phyloP scores from a whole-genome alignment of 2,888 invertebrate genomes.

The Selenia dentaria region DNA sequence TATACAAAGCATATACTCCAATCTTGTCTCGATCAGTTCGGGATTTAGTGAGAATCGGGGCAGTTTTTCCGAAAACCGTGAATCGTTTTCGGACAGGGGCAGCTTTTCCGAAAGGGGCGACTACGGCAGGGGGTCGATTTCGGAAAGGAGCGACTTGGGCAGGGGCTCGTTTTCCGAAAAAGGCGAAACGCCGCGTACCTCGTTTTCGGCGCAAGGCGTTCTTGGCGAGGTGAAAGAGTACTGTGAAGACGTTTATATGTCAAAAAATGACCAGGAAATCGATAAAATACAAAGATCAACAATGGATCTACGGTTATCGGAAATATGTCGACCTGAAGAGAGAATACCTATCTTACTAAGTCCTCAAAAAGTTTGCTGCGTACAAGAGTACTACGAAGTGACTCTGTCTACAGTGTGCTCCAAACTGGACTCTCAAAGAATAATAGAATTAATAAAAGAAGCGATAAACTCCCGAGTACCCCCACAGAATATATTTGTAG shows the following conservation, averaged over 20 bases:
- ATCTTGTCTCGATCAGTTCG: slow-evolving; percentile 84
- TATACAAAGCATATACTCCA: slow-evolving; percentile 75
- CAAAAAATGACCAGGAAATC: slow-evolving; percentile 67
- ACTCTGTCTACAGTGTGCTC: slow-evolving; percentile 92
- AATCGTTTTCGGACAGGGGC: slow-evolving; percentile 76
- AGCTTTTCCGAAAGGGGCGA: slow-evolving; percentile 78
- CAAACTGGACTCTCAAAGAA: slow-evolving; percentile 90
- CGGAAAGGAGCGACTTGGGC: slow-evolving; percentile 83
- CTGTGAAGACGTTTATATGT: slow-evolving; percentile 69
- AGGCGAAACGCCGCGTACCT: slow-evolving; percentile 75
- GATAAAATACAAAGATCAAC: slow-evolving; percentile 74
- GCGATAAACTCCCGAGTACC: slow-evolving; percentile 92
- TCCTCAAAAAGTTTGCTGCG: slow-evolving; percentile 69
- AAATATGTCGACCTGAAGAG: slow-evolving; percentile 65
- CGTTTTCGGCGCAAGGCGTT: slow-evolving; percentile 73
- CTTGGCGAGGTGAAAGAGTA: slow-evolving; percentile 75
- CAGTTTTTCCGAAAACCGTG: slow-evolving; percentile 75
- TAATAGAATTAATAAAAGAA: slow-evolving; percentile 91
- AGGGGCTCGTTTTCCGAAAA: slow-evolving; percentile 73
- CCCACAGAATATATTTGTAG: slow-evolving; percentile 84
- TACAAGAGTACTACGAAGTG: slow-evolving; percentile 87
- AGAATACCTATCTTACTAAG: slow-evolving; percentile 69
- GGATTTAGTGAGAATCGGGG: slow-evolving; percentile 85
- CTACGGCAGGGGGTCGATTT: slow-evolving; percentile 72
- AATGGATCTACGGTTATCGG: slow-evolving; percentile 70